Evolutionary conservation across 2,113 vertebrate genomes (phyloP).

Genomic region (Pterocles burchelli): DNA sequence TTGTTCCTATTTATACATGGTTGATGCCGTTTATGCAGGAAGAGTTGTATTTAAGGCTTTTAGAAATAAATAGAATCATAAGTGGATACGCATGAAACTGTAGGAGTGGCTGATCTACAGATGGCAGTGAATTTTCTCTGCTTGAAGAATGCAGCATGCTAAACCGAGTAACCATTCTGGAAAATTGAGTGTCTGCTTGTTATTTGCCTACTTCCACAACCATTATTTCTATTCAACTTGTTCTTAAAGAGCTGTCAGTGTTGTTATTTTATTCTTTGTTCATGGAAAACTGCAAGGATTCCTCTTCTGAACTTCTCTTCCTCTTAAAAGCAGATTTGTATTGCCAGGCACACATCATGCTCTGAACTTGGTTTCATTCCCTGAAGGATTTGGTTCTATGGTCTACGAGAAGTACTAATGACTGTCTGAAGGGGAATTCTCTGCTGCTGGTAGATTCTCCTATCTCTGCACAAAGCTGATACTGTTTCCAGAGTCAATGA

Average conservation of each 20-base stretch:
- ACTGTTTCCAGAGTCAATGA: conserved; percentile 2
- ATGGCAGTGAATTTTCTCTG: background rate
- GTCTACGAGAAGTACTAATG: conserved; percentile 36
- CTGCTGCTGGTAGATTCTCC: background rate
- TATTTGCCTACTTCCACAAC: conserved; percentile 25
- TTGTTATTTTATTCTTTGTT: background rate
- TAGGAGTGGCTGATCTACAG: background rate
- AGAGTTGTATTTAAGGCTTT: background rate
- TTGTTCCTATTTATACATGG: background rate
- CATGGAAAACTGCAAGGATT: background rate
- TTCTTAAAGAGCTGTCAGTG: background rate
- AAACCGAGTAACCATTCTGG: background rate
- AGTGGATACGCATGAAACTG: background rate
- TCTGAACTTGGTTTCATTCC: conserved; percentile 17
- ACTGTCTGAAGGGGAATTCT: background rate
- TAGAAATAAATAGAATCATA: background rate
- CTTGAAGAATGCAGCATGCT: background rate
- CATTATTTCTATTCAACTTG: background rate
- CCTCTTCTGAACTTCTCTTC: background rate
- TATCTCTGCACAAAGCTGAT: background rate
- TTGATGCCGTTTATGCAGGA: background rate
- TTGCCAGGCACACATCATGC: background rate
- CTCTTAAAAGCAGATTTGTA: conserved; percentile 16
- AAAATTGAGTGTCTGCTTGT: background rate
- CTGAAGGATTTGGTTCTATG: conserved; percentile 29